These are phyloP conservation scores for Anolis carolinensis DNA, from an alignment of 2,113 vertebrate genomes.

Conservation along the genomic window DNA sequence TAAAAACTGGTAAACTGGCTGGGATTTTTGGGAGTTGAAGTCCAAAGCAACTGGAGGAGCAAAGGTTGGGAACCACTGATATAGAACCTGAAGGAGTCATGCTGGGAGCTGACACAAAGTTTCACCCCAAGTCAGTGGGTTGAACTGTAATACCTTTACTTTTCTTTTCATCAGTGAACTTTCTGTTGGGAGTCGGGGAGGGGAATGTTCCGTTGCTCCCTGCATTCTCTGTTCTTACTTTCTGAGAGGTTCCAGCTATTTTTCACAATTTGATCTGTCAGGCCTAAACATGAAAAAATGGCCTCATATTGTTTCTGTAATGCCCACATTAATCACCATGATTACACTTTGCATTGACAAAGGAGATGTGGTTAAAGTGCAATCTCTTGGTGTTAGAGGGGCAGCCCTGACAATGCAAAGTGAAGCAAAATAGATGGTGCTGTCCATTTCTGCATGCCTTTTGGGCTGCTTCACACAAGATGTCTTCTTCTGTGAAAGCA, in stretches of 20 bases:
- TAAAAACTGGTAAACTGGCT: too few species aligned
- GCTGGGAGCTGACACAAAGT: too few species aligned
- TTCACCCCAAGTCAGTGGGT: too few species aligned
- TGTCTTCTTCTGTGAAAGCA: neutral
- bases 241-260: neutral
- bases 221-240: neutral
- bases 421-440: neutral
- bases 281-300: neutral
- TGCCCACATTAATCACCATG: neutral
- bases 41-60: too few species aligned
- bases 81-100: too few species aligned
- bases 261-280: neutral
- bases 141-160: neutral
- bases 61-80: too few species aligned
- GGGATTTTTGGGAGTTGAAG: too few species aligned
- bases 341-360: neutral
- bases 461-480: neutral
- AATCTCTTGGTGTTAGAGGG: neutral
- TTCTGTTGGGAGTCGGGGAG: neutral
- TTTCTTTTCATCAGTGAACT: too few species aligned
- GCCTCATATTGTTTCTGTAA: neutral
- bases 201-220: too few species aligned
- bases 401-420: neutral
- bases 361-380: neutral
- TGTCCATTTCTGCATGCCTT: neutral